Conservation (phyloP, 2,797 vertebrate species). For the Acanthurus leucopareius region DNA sequence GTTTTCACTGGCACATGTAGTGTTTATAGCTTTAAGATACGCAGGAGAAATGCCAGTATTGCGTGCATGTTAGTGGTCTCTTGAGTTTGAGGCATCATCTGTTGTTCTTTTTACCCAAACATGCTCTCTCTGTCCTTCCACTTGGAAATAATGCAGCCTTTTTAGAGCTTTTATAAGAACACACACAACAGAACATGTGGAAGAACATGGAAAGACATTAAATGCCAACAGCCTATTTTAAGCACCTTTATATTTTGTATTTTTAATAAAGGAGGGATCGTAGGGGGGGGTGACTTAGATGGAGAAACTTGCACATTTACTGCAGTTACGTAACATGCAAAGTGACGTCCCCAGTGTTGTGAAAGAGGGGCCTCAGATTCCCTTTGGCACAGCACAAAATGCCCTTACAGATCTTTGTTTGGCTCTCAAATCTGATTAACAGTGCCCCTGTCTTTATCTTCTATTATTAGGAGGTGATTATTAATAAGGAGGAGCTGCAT, state of each 20-base stretch:
- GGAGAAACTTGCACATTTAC: constrained; percentile 14
- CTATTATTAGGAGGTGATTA: constrained; percentile 71
- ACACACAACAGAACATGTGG: constrained; percentile 8
- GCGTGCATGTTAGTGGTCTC: not conserved
- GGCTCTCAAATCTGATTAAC: constrained; percentile 68
- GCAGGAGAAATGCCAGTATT: not conserved
- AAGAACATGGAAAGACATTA: constrained; percentile 20
- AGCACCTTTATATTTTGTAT: constrained; percentile 35
- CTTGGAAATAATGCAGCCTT: not conserved
- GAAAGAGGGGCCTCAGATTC: constrained; percentile 30
- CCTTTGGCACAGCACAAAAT: constrained; percentile 36
- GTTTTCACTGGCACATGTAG: not conserved
- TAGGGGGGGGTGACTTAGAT: constrained; percentile 21
- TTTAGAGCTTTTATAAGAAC: constrained; percentile 18
- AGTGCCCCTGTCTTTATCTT: constrained; percentile 32
- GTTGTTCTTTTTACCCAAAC: constrained; percentile 22
- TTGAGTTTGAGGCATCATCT: constrained; percentile 37
- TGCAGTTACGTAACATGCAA: constrained; percentile 53
- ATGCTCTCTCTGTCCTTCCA: constrained; percentile 22
- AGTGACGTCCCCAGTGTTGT: constrained; percentile 19
- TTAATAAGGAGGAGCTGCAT: constrained; percentile 56
- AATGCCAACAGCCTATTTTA: constrained; percentile 52
- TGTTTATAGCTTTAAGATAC: not conserved
- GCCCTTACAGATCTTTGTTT: constrained; percentile 33
- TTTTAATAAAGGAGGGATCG: constrained; percentile 23